A percentile compares a stretch with the other conserved stretches of the same genome.
Evolutionary conservation across 2,888 invertebrate genomes (phyloP).

Genomic region (Cataglyphis livida): DNA sequence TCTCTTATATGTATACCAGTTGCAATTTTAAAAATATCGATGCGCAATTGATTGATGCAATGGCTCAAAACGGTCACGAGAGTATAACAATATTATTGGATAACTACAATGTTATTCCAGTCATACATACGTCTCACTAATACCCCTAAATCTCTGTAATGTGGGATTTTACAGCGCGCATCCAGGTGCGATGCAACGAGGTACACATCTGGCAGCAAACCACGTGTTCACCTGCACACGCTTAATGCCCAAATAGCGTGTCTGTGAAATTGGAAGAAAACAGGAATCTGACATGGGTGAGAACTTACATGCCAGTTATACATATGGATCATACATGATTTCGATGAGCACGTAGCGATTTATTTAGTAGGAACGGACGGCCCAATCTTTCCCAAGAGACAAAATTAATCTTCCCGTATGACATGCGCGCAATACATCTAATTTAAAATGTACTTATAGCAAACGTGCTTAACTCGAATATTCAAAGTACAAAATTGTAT

Average conservation of each 20-base stretch:
- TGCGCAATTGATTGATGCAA: neutral
- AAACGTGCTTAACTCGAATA: neutral
- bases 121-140: constrained; percentile 43
- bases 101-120: constrained; percentile 32
- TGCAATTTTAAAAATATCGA: constrained; percentile 24
- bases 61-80: neutral
- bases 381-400: constrained; percentile 19
- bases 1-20: neutral
- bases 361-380: neutral
- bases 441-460: neutral
- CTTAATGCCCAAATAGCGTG: constrained; percentile 70
- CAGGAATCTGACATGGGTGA: constrained; percentile 32
- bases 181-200: constrained; percentile 28
- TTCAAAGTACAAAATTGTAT: neutral
- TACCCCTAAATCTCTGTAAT: constrained; percentile 49
- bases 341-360: constrained; percentile 36
- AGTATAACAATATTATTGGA: constrained; percentile 36
- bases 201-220: constrained; percentile 49
- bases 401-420: constrained; percentile 38
- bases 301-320: constrained; percentile 50
- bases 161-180: constrained; percentile 40
- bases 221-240: constrained; percentile 60
- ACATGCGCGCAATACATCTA: constrained; percentile 4
- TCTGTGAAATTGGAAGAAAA: constrained; percentile 52
- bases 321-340: constrained; percentile 29